Base-by-base conservation (phyloP, 1,140 invertebrate genomes). In the Globodera ellingtonae region DNA sequence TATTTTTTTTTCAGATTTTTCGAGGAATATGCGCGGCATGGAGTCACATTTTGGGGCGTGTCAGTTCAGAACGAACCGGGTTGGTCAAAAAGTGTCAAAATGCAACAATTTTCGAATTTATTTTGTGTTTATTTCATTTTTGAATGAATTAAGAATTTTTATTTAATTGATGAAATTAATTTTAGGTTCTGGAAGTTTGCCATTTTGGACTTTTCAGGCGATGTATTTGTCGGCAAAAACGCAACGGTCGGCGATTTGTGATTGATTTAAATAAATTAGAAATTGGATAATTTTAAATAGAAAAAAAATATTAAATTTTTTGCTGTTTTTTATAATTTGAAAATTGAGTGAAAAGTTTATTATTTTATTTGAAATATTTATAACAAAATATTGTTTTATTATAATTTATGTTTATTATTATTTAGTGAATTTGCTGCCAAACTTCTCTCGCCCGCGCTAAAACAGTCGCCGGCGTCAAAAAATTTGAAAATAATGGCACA, bases 211-310 rank as follows among this genome's bases (percentile, higher is more conserved):
- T 1, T 93, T 94, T 82, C 93, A 95, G 88, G 91, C 92, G 21
- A 92, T 96, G 90, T 93, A 92, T 3, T 95, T 94, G 93, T 92
- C 91, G 1, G 91, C 94, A 0, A 85, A 90, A 47, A 87, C 88
- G 56, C 80, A 89, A 80, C 56, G 83, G 77, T 62, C 35, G 56
- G 1, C 52, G 6, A 52, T 24, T 24, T 24, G 24, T 24, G 24
- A 24, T 18, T 18, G 18, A 18, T 10, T 81, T 78, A 35, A 65
- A 62, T 44, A 18, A 24, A 24, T 8, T 24, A 52, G 15, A 52
- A 52, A 15, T 10, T 6, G 52, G 15, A 52, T 10, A 52, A 52
- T 10, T 52, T 7, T 15, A 52, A 52, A 52, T 52, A 24, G 24
- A 24, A 24, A 10, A 10, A 52, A 52, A 7, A 52, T 9, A 8